Percentiles rank a stretch among this genome's conserved stretches.
phyloP scores from a whole-genome alignment of 64 coral and sea anemone genomes.

The Catalaphyllia jardinei region DNA sequence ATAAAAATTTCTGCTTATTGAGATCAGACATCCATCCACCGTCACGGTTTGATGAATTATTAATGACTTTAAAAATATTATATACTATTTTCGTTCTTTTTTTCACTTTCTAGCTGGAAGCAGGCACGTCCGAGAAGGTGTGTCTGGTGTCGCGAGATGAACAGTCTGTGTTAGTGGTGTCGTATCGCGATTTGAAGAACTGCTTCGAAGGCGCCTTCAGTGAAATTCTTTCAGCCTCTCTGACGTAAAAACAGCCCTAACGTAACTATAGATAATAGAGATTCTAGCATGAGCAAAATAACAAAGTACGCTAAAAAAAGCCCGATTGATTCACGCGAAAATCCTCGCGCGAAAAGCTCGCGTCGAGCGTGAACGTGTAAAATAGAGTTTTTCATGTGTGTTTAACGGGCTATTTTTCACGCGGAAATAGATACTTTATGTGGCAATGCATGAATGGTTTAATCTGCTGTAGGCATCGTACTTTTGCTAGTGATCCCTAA shows the following conservation, averaged over 20 bases:
- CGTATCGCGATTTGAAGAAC: constrained; percentile 86
- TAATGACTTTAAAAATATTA: not conserved
- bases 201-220: constrained; percentile 91
- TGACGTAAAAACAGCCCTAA: constrained; percentile 42
- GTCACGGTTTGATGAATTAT: no score
- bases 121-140: constrained; percentile 89
- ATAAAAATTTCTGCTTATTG: not conserved
- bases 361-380: not conserved
- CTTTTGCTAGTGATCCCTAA: no score
- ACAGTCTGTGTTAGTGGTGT: constrained; percentile 91
- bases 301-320: not conserved
- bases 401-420: not conserved
- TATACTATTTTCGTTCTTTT: not conserved
- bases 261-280: not conserved
- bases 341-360: not conserved
- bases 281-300: constrained; percentile 10
- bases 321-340: not conserved
- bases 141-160: constrained; percentile 95
- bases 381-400: not conserved
- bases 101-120: constrained; percentile 76
- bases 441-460: no score
- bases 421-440: not conserved
- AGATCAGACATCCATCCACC: not conserved
- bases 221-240: constrained; percentile 75
- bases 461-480: no score